Evolutionary conservation across 2,888 invertebrate species (phyloP), one percentile per base, ranked within the genome.

Genomic region (Ornithoptera priamus): DNA sequence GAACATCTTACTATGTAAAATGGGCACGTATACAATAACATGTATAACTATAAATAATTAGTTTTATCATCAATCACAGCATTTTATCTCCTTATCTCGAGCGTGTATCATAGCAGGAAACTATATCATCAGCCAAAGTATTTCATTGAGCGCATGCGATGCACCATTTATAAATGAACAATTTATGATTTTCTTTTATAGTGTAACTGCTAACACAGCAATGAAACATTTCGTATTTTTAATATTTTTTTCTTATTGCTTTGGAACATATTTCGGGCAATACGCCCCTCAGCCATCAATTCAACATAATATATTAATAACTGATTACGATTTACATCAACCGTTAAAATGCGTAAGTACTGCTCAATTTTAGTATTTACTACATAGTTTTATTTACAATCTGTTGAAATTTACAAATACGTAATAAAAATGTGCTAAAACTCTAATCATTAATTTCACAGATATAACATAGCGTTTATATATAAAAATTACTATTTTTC

Each of bases 121-220:
- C 84, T 85, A 80, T 83, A 89, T 89, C 89, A 85, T 88, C 85
- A 88, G 84, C 85, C 84, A 87, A 83, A 83, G 82, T 80, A 83
- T 85, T 84, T 83, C 82, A 78, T 81, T 79, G 76, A 71, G 73
- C 72, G 75, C 86, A 87, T 85, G 87, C 86, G 78, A 86, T 75
- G 67, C 72, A 71, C 63, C 71, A 70, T 72, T 72, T 88, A 88
- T 88, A 89, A 83, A 86, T 80, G 77, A 76, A 72, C 61, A 65
- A 50, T 66, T 67, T 70, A 71, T 65, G 50, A 65, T 50, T 67
- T 61, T 46, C 20, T 71, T 72, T 69, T 69, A 73, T 76, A 79
- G 80, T 81, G 71, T 71, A 81, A 78, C 75, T 81, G 80, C 79
- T 78, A 77, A 75, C 79, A 79, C 80, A 76, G 70, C 82, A 84